Evolutionary conservation across 2,888 invertebrate species (phyloP).

Genomic region (Phalera bucephala): DNA sequence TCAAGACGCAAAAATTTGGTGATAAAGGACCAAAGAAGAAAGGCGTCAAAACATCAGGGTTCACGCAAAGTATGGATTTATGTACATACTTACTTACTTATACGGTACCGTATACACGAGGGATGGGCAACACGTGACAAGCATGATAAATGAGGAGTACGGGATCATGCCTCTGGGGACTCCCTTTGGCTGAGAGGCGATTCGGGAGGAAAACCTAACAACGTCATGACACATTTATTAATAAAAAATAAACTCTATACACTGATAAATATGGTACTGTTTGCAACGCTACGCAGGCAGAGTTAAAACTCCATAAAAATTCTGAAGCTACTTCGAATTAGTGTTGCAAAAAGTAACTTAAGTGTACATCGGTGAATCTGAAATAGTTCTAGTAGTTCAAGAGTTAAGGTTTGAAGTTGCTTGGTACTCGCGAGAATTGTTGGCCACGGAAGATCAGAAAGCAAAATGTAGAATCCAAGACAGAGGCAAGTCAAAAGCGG

Average conservation of each 20-base stretch:
- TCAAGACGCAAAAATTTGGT: conserved; percentile 9
- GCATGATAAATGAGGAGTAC: conserved; percentile 79
- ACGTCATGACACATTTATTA: conserved; percentile 27
- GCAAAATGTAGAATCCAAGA: conserved; percentile 68
- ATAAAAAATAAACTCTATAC: conserved; percentile 40
- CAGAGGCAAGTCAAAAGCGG: conserved; percentile 61
- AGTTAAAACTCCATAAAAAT: conserved; percentile 61
- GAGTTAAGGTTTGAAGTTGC: conserved; percentile 44
- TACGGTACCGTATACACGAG: conserved; percentile 67
- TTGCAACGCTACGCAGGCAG: conserved; percentile 18
- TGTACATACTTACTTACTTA: conserved; percentile 51
- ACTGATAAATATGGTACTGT: conserved; percentile 29
- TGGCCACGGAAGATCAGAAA: conserved; percentile 46
- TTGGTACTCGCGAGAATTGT: conserved; percentile 34
- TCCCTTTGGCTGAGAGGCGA: conserved; percentile 60
- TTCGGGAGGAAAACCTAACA: conserved; percentile 56
- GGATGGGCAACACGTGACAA: conserved; percentile 81
- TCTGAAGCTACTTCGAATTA: conserved; percentile 64
- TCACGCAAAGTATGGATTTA: conserved; percentile 38
- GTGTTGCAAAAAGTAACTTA: conserved; percentile 69
- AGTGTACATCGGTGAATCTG: conserved; percentile 32
- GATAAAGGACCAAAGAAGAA: conserved; percentile 13
- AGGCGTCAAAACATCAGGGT: conserved; percentile 25
- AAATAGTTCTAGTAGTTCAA: conserved; percentile 32
- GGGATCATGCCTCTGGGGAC: conserved; percentile 78